Base-by-base conservation (phyloP, 64 coral and sea anemone genomes). In the Actinia tenebrosa region DNA sequence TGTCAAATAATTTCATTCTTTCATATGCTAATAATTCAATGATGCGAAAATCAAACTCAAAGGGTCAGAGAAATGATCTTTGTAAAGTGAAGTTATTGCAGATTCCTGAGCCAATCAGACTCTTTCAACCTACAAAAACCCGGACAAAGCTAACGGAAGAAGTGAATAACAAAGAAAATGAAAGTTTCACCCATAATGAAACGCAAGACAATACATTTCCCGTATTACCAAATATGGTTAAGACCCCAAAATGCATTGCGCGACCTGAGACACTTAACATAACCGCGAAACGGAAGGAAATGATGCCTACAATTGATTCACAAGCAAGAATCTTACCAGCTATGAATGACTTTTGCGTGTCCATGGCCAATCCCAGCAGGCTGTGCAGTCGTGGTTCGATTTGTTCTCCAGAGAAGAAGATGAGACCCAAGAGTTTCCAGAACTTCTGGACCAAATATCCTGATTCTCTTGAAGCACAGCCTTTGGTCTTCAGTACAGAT, bases 391-490 rank as follows among this genome's bases (percentile, higher is more conserved):
- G 79, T 81, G 44, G 44, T 81, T 81, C 79, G 4, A 50, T 53
- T 45, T 7, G 44, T 50, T 81, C 79, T 7, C 45, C 79, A 50
- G 79, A 81, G 79, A 81, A 81, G 22, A 81, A 62, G 37, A 19
- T 90, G 50, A 72, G 71, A 62, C 89, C 83, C 26, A 91, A 20
- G 77, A 47, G 83, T 44, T 86, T 91, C 50, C 25, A 10, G 44
- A 71, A 86, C 17, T 91, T 91, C 43, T 91, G 89, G 89, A 27
- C 45, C 10, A 75, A 79, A 23, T 80, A 86, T 60, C 75, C 75
- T 53, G n/a, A 83, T 1, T 86, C 89, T 86, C 89, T 91, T 60
- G 89, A 56, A 16, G 84, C 84, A 63, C 89, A 80, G 10, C 30
- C 89, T 16, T 86, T 77, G 44, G 78, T n/a, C 3, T 58, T 86